These are phyloP conservation scores for Rhabdophis nuchalis DNA, from an alignment of 2,797 vertebrate genomes.

Conservation along the genomic window DNA sequence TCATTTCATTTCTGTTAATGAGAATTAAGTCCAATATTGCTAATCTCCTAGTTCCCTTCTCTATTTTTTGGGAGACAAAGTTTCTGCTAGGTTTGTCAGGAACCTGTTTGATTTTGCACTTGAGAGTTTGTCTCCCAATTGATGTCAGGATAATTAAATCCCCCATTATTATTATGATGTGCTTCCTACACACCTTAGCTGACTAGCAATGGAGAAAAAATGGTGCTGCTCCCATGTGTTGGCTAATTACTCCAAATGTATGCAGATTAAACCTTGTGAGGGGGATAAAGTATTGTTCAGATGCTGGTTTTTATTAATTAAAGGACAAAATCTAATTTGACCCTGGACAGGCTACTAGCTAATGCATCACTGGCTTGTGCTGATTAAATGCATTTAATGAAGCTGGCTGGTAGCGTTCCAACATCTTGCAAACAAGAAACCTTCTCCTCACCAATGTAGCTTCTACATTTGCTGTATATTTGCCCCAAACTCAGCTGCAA, in stretches of 20 bases:
- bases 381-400: background rate
- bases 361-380: background rate
- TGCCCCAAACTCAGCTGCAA: too few species aligned
- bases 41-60: background rate
- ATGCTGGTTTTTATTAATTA: background rate
- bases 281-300: too few species aligned
- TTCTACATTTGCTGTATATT: too few species aligned
- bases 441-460: too few species aligned
- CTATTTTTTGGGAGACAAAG: background rate
- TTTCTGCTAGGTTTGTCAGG: background rate
- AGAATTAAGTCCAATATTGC: background rate
- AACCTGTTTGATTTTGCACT: background rate
- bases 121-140: background rate
- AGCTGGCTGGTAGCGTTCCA: too few species aligned
- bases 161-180: background rate
- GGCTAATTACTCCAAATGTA: background rate
- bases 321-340: background rate
- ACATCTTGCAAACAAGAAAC: too few species aligned
- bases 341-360: background rate
- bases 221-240: background rate
- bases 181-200: background rate
- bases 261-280: background rate
- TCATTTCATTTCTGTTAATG: background rate
- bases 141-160: background rate
- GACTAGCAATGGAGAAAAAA: background rate